These are phyloP conservation scores for Spodoptera picta DNA, from an alignment of 2,888 invertebrate species.

Conservation along the genomic window DNA sequence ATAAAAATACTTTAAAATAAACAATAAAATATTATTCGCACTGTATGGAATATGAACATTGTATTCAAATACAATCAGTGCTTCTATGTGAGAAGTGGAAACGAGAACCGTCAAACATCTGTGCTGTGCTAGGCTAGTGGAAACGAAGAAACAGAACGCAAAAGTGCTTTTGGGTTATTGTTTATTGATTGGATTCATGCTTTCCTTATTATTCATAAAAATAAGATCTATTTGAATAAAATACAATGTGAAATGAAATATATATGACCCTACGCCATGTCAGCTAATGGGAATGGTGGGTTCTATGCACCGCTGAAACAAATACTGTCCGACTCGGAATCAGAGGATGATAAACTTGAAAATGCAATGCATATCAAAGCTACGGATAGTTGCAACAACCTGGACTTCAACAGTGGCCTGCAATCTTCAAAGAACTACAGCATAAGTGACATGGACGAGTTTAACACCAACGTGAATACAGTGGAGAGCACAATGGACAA, in stretches of 20 bases:
- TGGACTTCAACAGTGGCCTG: slow-evolving; percentile 83
- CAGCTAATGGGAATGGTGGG: slow-evolving; percentile 82
- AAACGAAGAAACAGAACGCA: slow-evolving; percentile 20
- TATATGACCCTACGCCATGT: slow-evolving; percentile 69
- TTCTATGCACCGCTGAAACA: slow-evolving; percentile 93
- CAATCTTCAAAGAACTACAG: slow-evolving; percentile 83
- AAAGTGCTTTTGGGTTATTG: slow-evolving; percentile 23
- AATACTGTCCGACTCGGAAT: slow-evolving; percentile 93
- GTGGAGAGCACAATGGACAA: slow-evolving; percentile 85
- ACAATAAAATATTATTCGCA: too few species aligned
- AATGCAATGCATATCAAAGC: slow-evolving; percentile 74
- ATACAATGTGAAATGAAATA: slow-evolving; percentile 40
- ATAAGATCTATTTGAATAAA: slow-evolving; percentile 7
- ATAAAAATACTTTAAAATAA: too few species aligned
- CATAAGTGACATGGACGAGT: slow-evolving; percentile 84
- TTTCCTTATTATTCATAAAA: slow-evolving; percentile 1
- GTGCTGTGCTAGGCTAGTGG: too few species aligned
- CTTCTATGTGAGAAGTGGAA: not conserved
- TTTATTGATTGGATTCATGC: slow-evolving; percentile 46
- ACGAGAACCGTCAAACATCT: slow-evolving; percentile 18
- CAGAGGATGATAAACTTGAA: slow-evolving; percentile 90
- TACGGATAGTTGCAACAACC: slow-evolving; percentile 79
- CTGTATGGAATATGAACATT: too few species aligned
- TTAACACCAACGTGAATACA: slow-evolving; percentile 82
- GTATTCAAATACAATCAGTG: not conserved